Conservation (phyloP, 2,888 invertebrate species). For the Agrotis clavis region DNA sequence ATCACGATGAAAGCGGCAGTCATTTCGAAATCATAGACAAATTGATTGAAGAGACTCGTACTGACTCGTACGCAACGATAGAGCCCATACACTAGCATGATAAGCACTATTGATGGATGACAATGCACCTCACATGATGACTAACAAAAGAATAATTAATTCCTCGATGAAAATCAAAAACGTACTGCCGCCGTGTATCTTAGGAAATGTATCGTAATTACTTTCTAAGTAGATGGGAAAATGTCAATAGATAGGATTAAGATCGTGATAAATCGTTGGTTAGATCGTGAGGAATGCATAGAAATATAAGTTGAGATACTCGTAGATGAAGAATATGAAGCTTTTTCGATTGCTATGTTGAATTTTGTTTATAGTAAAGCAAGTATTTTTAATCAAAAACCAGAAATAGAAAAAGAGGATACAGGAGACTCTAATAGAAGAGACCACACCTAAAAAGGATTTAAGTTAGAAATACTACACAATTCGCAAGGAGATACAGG, state of each 20-base stretch:
- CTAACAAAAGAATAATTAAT: constrained; percentile 89
- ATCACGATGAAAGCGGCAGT: constrained; percentile 79
- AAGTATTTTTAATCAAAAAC: constrained; percentile 5
- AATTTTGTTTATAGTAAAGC: neutral
- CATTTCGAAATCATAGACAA: constrained; percentile 82
- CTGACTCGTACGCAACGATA: constrained; percentile 73
- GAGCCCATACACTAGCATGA: constrained; percentile 80
- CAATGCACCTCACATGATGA: constrained; percentile 78
- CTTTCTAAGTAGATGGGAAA: constrained; percentile 65
- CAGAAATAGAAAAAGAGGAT: neutral
- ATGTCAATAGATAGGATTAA: constrained; percentile 55
- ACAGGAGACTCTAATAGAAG: neutral
- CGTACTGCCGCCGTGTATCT: constrained; percentile 73
- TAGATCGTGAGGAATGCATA: neutral
- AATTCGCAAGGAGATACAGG: constrained; percentile 19
- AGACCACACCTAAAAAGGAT: neutral
- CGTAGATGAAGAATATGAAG: constrained; percentile 2
- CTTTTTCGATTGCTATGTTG: neutral
- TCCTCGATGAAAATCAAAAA: constrained; percentile 83
- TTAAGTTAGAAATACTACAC: constrained; percentile 11
- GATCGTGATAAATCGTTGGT: constrained; percentile 42
- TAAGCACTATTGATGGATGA: constrained; percentile 88
- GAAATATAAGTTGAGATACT: constrained; percentile 10
- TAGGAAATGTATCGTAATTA: constrained; percentile 76
- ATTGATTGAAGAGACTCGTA: constrained; percentile 81